These are phyloP conservation scores for Gambelia wislizenii DNA, from an alignment of 2,797 vertebrate genomes.

Conservation along the genomic window DNA sequence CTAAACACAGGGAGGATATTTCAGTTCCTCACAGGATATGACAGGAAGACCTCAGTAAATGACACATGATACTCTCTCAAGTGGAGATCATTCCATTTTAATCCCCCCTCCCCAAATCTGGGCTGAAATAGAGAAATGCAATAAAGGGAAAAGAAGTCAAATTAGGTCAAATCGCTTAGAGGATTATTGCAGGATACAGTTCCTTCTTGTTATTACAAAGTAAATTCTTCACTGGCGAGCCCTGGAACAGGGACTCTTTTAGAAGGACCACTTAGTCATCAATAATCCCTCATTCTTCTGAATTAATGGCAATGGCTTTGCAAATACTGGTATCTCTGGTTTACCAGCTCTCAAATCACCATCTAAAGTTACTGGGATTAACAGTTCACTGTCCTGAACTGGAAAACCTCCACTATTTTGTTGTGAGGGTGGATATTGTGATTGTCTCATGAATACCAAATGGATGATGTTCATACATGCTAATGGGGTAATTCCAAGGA, in stretches of 20 bases:
- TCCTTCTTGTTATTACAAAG: neutral
- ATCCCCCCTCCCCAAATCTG: neutral
- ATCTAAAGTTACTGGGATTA: neutral
- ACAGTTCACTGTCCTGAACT: neutral
- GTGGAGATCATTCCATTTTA: neutral
- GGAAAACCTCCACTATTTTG: neutral
- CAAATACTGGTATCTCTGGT: neutral
- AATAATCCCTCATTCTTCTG: neutral
- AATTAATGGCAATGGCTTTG: neutral
- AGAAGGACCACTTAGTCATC: neutral
- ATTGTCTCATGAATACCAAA: neutral
- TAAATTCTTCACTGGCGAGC: neutral
- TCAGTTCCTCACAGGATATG: neutral
- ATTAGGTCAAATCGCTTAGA: neutral
- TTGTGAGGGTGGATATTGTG: neutral
- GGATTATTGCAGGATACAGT: neutral
- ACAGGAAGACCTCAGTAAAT: conserved; percentile 29
- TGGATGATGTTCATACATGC: neutral
- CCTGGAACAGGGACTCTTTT: neutral
- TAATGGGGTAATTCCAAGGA: neutral
- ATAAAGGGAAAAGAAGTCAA: conserved; percentile 5
- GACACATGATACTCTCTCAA: conserved; percentile 28
- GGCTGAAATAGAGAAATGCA: neutral
- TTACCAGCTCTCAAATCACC: neutral
- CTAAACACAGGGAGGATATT: conserved; percentile 33